Evolutionary conservation across 2,113 vertebrate species (phyloP).

Genomic region (Hepsetus odoe): DNA sequence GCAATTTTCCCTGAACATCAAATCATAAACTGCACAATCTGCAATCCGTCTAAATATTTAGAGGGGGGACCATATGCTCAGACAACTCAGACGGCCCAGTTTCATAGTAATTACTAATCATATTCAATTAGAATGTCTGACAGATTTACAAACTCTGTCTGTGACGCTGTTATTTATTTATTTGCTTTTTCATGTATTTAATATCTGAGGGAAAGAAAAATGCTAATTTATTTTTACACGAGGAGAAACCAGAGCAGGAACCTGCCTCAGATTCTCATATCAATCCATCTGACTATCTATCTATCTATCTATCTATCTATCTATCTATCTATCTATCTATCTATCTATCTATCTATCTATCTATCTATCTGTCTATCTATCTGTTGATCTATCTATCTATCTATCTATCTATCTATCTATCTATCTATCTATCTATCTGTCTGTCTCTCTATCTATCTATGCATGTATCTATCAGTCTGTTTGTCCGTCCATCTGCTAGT

Average conservation of each 20-base stretch:
- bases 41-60: background rate
- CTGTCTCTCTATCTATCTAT: too few relatives aligned
- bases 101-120: constrained; percentile 13
- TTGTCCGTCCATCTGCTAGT: too few relatives aligned
- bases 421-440: too few relatives aligned
- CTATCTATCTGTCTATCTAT: too few relatives aligned
- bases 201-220: background rate
- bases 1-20: background rate
- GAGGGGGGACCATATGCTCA: background rate
- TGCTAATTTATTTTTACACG: too few relatives aligned
- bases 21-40: background rate
- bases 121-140: constrained; percentile 16
- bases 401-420: too few relatives aligned
- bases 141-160: background rate
- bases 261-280: background rate
- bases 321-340: too few relatives aligned
- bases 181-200: background rate
- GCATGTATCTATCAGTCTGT: too few relatives aligned
- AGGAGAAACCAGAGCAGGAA: background rate
- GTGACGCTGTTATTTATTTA: background rate
- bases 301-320: too few relatives aligned
- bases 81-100: constrained; percentile 5
- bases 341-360: too few relatives aligned
- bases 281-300: background rate
- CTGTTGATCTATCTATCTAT: too few relatives aligned